Percentiles rank a stretch among this genome's conserved stretches.
phyloP scores from a whole-genome alignment of 1,140 invertebrate genomes.

The Lanistes nyassanus region DNA sequence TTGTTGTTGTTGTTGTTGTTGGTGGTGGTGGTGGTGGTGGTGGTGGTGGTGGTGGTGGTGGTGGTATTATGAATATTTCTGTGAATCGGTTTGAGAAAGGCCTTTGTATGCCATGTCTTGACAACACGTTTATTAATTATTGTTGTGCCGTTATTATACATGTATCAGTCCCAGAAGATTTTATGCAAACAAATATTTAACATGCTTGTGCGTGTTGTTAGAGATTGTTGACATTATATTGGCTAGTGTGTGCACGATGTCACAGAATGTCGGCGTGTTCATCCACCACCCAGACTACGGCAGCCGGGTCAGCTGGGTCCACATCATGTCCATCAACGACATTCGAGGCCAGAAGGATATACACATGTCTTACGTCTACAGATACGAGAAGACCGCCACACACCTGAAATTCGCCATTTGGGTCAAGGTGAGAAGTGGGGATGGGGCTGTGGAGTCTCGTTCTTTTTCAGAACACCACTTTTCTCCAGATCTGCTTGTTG shows the following conservation, averaged over 20 bases:
- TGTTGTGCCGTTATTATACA: too few species aligned
- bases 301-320: constrained; percentile 33
- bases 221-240: background rate
- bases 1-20: constrained; percentile 36
- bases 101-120: too few species aligned
- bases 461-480: too few species aligned
- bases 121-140: too few species aligned
- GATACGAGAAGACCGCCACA: constrained; percentile 31
- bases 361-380: constrained; percentile 31
- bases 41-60: too few species aligned
- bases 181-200: constrained; percentile 23
- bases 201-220: constrained; percentile 30
- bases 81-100: too few species aligned
- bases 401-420: constrained; percentile 35
- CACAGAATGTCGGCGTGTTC: constrained; percentile 47
- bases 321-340: constrained; percentile 41
- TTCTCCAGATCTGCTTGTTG: too few species aligned
- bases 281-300: constrained; percentile 41
- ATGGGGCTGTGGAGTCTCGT: too few species aligned
- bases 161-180: background rate
- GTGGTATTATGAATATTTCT: too few species aligned
- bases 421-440: background rate
- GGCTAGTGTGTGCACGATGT: constrained; percentile 33
- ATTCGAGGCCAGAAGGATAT: constrained; percentile 30
- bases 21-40: background rate